These are phyloP conservation scores for Ptilorrhoa leucosticta DNA, from an alignment of 2,113 vertebrate genomes.

Conservation along the genomic window DNA sequence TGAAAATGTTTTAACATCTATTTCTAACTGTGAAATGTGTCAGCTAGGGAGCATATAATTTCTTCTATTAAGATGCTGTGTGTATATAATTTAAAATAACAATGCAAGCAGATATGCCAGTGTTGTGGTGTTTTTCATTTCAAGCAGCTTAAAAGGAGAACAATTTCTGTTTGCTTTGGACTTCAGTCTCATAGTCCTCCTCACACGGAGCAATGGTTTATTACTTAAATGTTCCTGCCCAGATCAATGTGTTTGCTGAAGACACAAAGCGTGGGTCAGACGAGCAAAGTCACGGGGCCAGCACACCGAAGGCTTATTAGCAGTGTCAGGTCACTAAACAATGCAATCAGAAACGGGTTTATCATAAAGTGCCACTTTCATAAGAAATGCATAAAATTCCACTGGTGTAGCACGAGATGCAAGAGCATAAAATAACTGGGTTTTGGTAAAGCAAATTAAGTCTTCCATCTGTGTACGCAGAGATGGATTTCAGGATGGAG, in stretches of 20 bases:
- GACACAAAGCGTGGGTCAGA: not conserved
- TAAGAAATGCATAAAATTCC: not conserved
- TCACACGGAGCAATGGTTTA: not conserved
- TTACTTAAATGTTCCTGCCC: not conserved
- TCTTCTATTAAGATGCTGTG: constrained; percentile 34
- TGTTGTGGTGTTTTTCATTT: not conserved
- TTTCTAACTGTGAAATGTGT: constrained; percentile 69
- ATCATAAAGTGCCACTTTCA: not conserved
- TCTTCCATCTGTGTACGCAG: not conserved
- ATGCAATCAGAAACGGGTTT: not conserved
- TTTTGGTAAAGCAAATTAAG: not conserved
- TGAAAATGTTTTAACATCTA: constrained; percentile 69
- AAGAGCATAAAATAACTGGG: not conserved
- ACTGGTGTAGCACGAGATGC: rapidly evolving
- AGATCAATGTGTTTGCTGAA: not conserved
- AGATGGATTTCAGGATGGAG: not conserved
- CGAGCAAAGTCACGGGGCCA: not conserved
- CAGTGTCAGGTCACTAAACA: not conserved
- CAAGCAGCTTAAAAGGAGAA: not conserved
- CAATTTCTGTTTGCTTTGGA: not conserved
- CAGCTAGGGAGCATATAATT: constrained; percentile 60
- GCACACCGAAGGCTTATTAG: not conserved
- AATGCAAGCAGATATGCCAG: constrained; percentile 1
- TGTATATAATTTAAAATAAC: constrained; percentile 66
- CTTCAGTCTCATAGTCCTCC: not conserved